Evolutionary conservation across 2,888 invertebrate genomes (phyloP), one percentile per base, ranked within the genome.

Genomic region (Spodoptera picta): DNA sequence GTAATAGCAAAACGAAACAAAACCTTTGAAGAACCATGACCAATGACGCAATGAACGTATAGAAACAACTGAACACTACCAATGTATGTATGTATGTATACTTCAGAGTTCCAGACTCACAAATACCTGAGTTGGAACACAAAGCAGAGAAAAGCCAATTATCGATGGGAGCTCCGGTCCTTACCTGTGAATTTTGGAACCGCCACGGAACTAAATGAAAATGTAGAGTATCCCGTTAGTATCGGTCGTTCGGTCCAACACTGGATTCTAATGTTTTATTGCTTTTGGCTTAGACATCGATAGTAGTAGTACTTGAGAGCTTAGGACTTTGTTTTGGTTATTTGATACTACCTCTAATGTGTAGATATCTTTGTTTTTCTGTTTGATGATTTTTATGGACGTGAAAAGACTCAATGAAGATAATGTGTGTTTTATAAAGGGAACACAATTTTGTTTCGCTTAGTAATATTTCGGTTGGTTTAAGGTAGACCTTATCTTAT

Each of bases 71-170:
- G 4, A 7, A 36, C 7, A 36, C 7, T 36, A 36, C 7, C 12
- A 52, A 45, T 52, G 27, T 36, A 44, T 7, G 9, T 48, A 42
- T 23, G 51, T 44, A 44, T 4, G 11, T 51, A 43, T 41, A n/a
- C 46, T 47, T 14, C 14, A 43, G 19, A 70, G 41, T 63, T 44
- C 43, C 31, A 52, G 24, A 46, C 10, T 43, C 43, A 14, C 47
- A 41, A 23, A 50, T n/a, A 46, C 52, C 43, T 45, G 36, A 19
- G 44, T 31, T 10, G 49, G 45, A 65, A 60, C 53, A 73, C 65
- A 66, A 80, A 77, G 69, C 65, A 61, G 53, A 60, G 68, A 47
- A 68, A 78, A 80, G 75, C 72, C 79, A 71, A 77, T 77, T 77
- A 77, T 65, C 52, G 79, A 75, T 48, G 54, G 59, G 61, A 61